Evolutionary conservation across 1,140 invertebrate genomes (phyloP).

Genomic region (Trichomalopsis sarcophagae): DNA sequence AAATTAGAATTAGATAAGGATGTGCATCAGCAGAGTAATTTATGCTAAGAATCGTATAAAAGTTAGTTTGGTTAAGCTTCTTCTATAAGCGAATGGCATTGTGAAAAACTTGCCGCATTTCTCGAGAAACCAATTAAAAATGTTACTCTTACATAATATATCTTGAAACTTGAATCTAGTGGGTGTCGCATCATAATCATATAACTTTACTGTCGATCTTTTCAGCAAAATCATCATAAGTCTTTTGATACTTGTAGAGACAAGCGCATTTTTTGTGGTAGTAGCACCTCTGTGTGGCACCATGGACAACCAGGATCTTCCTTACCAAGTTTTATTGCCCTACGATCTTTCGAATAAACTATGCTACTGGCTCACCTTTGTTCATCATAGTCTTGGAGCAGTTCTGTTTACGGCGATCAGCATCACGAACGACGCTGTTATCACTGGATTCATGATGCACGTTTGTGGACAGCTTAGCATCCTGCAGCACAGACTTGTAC

Average conservation of each 20-base stretch:
- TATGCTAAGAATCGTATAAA: too few relatives aligned
- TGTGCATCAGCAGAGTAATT: too few relatives aligned
- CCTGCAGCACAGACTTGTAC: neutral
- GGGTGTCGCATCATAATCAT: too few relatives aligned
- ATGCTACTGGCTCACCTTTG: slow-evolving; percentile 20
- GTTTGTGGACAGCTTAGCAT: slow-evolving; percentile 26
- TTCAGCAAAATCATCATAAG: slow-evolving; percentile 5
- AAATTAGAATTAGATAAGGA: neutral
- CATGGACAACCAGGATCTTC: neutral
- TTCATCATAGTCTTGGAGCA: slow-evolving; percentile 24
- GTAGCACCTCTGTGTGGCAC: neutral
- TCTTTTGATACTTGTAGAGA: neutral
- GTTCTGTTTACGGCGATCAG: neutral
- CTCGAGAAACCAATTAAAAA: too few relatives aligned
- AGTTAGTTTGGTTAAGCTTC: too few relatives aligned
- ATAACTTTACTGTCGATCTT: neutral
- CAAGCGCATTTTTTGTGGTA: neutral
- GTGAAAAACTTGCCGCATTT: neutral
- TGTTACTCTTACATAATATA: too few relatives aligned
- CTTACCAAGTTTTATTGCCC: slow-evolving; percentile 40
- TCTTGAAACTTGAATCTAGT: too few relatives aligned
- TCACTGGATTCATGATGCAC: slow-evolving; percentile 35
- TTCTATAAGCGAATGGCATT: too few relatives aligned
- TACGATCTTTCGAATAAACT: neutral
- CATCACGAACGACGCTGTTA: slow-evolving; percentile 21